phyloP scores from a whole-genome alignment of 2,888 invertebrate genomes.

The Noctua pronuba region DNA sequence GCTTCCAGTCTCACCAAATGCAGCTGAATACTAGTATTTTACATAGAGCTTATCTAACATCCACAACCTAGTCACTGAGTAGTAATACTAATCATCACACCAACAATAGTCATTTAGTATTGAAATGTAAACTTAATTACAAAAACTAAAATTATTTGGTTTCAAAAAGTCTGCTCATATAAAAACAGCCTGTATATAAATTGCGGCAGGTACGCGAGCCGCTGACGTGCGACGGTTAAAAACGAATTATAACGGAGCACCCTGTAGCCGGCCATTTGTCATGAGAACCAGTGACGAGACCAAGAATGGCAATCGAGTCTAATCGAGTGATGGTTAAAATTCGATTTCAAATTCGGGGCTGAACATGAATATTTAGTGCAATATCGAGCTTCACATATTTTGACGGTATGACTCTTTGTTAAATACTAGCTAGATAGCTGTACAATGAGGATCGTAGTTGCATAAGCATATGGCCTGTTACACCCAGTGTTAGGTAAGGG shows the following conservation, averaged over 20 bases:
- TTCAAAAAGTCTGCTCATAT: not conserved
- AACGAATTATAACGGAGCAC: slow-evolving; percentile 87
- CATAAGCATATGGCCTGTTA: not conserved
- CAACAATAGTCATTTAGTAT: not conserved
- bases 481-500: not conserved
- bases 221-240: slow-evolving; percentile 88
- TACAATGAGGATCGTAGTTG: not conserved
- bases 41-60: not conserved
- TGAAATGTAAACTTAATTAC: not conserved
- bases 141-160: not conserved
- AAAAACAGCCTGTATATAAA: slow-evolving; percentile 73
- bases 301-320: slow-evolving; percentile 31
- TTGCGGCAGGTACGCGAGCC: slow-evolving; percentile 74
- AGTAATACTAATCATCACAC: not conserved
- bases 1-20: not conserved
- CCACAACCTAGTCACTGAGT: not conserved
- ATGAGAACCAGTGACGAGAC: slow-evolving; percentile 72
- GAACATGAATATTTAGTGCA: slow-evolving; percentile 19
- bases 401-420: not conserved
- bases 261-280: slow-evolving; percentile 86
- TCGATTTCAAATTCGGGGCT: slow-evolving; percentile 11
- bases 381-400: not conserved
- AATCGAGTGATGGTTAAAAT: slow-evolving; percentile 28
- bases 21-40: not conserved
- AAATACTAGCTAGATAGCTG: not conserved